A percentile compares a stretch with the other conserved stretches of the same genome.
Conservation (phyloP, 2,888 invertebrate genomes). For the Ophonus ardosiacus region DNA sequence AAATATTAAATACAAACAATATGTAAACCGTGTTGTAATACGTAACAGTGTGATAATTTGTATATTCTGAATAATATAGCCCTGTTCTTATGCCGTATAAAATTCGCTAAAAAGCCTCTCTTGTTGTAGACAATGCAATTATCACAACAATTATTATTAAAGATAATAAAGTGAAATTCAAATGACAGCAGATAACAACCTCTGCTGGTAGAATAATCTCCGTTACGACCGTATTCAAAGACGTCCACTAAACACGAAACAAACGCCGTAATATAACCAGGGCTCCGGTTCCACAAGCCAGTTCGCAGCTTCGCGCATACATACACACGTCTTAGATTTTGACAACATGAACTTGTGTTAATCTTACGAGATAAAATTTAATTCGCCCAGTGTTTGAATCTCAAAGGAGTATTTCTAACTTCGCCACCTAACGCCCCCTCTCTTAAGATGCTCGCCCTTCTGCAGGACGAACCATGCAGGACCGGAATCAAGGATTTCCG, state of each 20-base stretch:
- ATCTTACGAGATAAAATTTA: constrained; percentile 63
- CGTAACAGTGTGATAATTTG: constrained; percentile 17
- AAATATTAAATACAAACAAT: no score
- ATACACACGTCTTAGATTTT: constrained; percentile 63
- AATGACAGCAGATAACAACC: constrained; percentile 52
- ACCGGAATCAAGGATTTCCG: not conserved
- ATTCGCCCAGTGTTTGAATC: constrained; percentile 60
- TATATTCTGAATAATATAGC: not conserved
- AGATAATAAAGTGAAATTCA: constrained; percentile 57
- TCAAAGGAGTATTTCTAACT: constrained; percentile 66
- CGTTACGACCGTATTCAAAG: constrained; percentile 58
- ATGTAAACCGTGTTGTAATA: not conserved
- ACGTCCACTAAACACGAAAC: constrained; percentile 58
- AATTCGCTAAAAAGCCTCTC: constrained; percentile 23
- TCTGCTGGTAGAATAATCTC: constrained; percentile 44
- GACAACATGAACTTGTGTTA: constrained; percentile 63
- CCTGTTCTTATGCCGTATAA: not conserved
- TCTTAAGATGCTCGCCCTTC: constrained; percentile 47
- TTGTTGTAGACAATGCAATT: constrained; percentile 27
- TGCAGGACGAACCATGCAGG: not conserved
- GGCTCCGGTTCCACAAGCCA: not conserved
- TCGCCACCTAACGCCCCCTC: constrained; percentile 63
- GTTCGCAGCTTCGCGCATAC: not conserved
- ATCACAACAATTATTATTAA: constrained; percentile 57
- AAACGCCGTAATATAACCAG: constrained; percentile 52